A percentile compares a stretch with the other conserved stretches of the same genome.
Evolutionary conservation across 2,113 vertebrate species (phyloP).

Genomic region (Neotoma lepida): DNA sequence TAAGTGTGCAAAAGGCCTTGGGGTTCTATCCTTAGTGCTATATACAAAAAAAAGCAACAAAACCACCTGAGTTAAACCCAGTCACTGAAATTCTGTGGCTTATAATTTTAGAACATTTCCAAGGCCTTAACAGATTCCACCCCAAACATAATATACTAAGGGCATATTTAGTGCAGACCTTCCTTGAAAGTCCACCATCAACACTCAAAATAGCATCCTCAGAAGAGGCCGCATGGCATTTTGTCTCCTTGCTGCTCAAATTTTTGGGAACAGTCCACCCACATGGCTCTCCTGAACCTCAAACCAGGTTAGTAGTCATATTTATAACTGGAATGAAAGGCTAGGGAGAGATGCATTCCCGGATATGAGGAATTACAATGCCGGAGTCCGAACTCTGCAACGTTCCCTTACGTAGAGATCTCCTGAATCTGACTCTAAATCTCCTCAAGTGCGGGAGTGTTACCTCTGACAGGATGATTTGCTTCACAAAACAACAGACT

Average conservation of each 20-base stretch:
- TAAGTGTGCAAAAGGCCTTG: neutral
- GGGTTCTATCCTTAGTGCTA: neutral
- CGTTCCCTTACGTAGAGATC: neutral
- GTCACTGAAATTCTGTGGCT: neutral
- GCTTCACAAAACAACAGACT: constrained; percentile 16
- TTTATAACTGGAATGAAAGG: neutral
- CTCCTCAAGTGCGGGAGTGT: neutral
- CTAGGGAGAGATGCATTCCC: accelerated
- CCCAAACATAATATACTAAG: neutral
- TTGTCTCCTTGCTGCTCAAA: neutral
- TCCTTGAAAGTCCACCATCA: constrained; percentile 3
- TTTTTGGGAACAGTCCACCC: neutral
- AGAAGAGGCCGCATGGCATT: neutral
- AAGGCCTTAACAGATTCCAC: neutral
- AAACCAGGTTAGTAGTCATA: neutral
- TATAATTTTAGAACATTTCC: constrained; percentile 62
- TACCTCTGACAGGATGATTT: neutral
- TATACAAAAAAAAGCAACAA: neutral
- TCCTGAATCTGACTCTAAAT: neutral
- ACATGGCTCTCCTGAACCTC: neutral
- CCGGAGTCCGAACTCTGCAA: neutral
- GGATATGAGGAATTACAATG: neutral
- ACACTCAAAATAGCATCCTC: constrained; percentile 38
- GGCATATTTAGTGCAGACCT: constrained; percentile 14
- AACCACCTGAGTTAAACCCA: neutral